Conservation (phyloP, 1,140 invertebrate genomes). For the Nixonia krombeini region DNA sequence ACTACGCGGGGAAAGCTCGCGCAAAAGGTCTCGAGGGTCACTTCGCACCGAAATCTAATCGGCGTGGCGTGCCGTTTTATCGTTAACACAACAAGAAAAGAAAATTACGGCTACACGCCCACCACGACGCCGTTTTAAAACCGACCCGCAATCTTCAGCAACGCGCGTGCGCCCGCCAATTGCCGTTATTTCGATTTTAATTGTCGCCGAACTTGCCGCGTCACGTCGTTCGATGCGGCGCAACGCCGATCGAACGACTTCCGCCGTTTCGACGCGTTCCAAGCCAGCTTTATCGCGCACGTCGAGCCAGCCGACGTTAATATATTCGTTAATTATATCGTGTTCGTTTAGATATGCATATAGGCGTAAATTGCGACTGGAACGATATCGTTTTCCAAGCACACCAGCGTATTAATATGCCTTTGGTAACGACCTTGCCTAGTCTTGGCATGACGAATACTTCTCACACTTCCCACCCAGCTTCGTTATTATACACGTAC, state of each 20-base stretch:
- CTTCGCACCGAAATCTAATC: constrained; percentile 49
- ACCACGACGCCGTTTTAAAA: background rate
- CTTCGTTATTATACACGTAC: constrained; percentile 42
- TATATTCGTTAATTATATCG: no score
- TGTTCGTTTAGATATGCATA: background rate
- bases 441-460: constrained; percentile 43
- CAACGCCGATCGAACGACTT: no score
- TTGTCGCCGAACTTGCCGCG: no score
- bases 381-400: constrained; percentile 22
- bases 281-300: no score
- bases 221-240: no score
- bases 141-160: background rate
- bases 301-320: no score
- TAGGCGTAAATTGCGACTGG: constrained; percentile 6
- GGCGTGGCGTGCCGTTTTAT: constrained; percentile 42
- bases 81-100: constrained; percentile 39
- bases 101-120: constrained; percentile 31
- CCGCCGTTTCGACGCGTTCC: no score
- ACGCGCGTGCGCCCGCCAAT: background rate
- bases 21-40: constrained; percentile 34
- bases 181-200: constrained; percentile 2
- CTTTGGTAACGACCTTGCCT: constrained; percentile 44
- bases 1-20: constrained; percentile 12
- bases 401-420: constrained; percentile 38
- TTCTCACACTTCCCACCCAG: constrained; percentile 42